These are phyloP conservation scores for Aurelia aurita DNA, from an alignment of 30 jellyfish, hydroid and myxozoan genomes.

Conservation along the genomic window DNA sequence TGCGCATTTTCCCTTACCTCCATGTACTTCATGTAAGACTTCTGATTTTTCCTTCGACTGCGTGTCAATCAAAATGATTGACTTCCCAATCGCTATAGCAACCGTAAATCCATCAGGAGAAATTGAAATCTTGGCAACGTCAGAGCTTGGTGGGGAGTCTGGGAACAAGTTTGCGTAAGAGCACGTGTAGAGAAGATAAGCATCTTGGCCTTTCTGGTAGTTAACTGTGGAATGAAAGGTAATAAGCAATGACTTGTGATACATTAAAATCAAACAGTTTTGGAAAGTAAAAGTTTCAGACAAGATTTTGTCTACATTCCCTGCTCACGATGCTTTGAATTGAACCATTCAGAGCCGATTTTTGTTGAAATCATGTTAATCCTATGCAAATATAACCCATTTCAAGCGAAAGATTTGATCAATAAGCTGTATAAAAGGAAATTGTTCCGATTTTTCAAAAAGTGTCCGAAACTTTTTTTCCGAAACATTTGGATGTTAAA, in stretches of 20 bases:
- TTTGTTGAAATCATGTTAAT: too few relatives aligned
- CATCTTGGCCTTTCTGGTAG: constrained; percentile 93
- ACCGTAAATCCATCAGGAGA: constrained; percentile 94
- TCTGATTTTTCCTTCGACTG: constrained; percentile 65
- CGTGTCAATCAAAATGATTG: constrained; percentile 68
- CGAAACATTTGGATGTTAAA: background rate
- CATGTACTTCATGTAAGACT: constrained; percentile 86
- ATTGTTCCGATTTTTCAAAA: too few relatives aligned
- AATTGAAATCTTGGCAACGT: constrained; percentile 51
- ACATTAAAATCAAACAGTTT: too few relatives aligned
- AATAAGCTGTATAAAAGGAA: too few relatives aligned
- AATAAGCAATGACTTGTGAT: too few relatives aligned
- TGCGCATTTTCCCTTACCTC: constrained; percentile 80
- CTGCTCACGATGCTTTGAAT: too few relatives aligned
- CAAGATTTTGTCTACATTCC: too few relatives aligned
- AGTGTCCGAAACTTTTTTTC: too few relatives aligned
- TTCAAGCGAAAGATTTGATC: too few relatives aligned
- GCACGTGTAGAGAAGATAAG: constrained; percentile 88
- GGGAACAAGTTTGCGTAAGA: constrained; percentile 27
- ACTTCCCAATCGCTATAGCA: constrained; percentile 84
- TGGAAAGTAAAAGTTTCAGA: too few relatives aligned
- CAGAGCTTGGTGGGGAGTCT: constrained; percentile 12
- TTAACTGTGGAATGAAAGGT: constrained; percentile 62
- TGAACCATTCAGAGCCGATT: too few relatives aligned
- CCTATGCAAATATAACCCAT: too few relatives aligned